Evolutionary conservation across 2,797 vertebrate species (phyloP).

Genomic region (Notolepis coatsorum): DNA sequence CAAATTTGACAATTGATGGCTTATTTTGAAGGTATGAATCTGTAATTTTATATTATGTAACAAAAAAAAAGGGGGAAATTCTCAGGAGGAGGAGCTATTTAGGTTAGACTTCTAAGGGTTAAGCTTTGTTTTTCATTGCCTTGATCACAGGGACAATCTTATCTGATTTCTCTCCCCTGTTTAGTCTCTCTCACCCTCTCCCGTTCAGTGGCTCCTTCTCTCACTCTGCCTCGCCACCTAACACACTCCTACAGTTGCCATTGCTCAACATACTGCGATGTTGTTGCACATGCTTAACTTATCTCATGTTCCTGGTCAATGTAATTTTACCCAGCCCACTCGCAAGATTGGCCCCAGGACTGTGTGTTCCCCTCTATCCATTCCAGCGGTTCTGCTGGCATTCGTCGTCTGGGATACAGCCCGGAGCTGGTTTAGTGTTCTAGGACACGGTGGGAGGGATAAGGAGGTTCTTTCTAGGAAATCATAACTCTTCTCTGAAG

Average conservation of each 20-base stretch:
- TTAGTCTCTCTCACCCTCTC: too few relatives aligned
- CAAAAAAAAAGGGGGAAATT: too few relatives aligned
- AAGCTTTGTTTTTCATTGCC: slow-evolving; percentile 74
- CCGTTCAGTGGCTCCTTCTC: slow-evolving; percentile 21
- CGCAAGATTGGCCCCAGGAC: neutral
- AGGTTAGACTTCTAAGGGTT: too few relatives aligned
- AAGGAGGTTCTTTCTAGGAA: slow-evolving; percentile 42
- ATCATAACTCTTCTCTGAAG: slow-evolving; percentile 39
- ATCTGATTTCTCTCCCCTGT: too few relatives aligned
- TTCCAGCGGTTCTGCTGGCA: neutral
- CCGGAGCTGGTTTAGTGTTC: neutral
- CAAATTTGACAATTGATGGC: too few relatives aligned
- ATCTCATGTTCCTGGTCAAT: neutral
- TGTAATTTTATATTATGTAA: too few relatives aligned
- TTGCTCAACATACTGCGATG: slow-evolving; percentile 10
- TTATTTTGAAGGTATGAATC: too few relatives aligned
- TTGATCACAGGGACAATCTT: slow-evolving; percentile 68
- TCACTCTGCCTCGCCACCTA: neutral
- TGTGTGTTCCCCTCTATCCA: neutral
- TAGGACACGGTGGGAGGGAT: neutral
- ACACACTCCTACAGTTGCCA: slow-evolving; percentile 40
- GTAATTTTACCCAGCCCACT: neutral
- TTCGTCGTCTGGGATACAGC: neutral
- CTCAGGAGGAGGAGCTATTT: too few relatives aligned
- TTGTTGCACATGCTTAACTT: slow-evolving; percentile 3